Evolutionary conservation across 2,797 vertebrate genomes (phyloP).

Genomic region (Betta splendens): DNA sequence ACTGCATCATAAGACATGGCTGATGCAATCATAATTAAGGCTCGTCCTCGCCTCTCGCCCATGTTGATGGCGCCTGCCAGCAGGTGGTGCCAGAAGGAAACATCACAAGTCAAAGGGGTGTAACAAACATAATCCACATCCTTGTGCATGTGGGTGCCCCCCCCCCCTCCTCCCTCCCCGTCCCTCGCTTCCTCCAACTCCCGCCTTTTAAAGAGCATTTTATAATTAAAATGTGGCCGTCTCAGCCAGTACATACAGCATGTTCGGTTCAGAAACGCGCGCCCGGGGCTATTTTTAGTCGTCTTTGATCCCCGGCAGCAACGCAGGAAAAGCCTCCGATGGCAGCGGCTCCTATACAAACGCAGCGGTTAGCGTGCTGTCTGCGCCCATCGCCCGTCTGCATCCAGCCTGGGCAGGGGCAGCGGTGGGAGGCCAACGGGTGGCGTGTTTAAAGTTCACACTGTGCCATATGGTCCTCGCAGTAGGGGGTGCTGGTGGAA

Average conservation of each 20-base stretch:
- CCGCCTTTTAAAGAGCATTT: constrained; percentile 69
- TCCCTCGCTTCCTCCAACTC: constrained; percentile 10
- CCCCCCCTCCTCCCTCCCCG: constrained; percentile 15
- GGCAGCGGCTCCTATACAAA: constrained; percentile 58
- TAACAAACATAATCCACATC: constrained; percentile 72
- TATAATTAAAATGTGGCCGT: constrained; percentile 78
- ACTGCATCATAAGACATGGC: constrained; percentile 71
- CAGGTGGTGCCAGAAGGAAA: constrained; percentile 80
- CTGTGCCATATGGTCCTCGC: constrained; percentile 79
- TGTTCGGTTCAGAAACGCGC: constrained; percentile 71
- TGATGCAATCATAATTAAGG: constrained; percentile 83
- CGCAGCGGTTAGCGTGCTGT: constrained; percentile 58
- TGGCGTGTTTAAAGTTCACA: constrained; percentile 79
- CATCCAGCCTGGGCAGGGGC: constrained; percentile 49
- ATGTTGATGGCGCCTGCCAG: constrained; percentile 64
- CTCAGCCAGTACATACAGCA: constrained; percentile 67
- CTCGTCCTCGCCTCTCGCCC: constrained; percentile 49
- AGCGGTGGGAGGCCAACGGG: constrained; percentile 62
- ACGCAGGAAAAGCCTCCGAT: constrained; percentile 66
- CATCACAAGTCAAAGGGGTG: constrained; percentile 67
- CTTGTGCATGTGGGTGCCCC: constrained; percentile 59
- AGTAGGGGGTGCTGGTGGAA: constrained; percentile 73
- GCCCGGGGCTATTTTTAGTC: constrained; percentile 77
- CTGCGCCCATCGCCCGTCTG: constrained; percentile 55
- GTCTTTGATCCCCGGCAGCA: constrained; percentile 69